A percentile compares a stretch with the other conserved stretches of the same genome.
Evolutionary conservation across 1,140 invertebrate genomes (phyloP).

Genomic region (Halesus radiatus): DNA sequence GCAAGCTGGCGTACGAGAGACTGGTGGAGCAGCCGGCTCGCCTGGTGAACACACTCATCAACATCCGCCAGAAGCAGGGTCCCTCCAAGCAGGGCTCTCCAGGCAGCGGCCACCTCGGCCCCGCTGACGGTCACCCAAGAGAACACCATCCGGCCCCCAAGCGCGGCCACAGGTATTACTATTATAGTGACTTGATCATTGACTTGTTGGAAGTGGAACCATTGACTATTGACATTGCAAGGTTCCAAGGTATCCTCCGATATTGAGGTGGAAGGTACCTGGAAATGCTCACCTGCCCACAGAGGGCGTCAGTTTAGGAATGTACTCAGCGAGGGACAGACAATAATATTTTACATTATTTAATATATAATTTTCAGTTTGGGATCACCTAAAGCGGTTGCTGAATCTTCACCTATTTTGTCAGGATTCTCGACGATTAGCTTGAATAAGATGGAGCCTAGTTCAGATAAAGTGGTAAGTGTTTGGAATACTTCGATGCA

Average conservation of each 20-base stretch:
- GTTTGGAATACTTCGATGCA: neutral
- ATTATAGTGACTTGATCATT: too few species aligned
- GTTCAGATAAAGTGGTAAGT: slow-evolving; percentile 2
- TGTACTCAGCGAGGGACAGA: too few species aligned
- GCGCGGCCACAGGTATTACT: too few species aligned
- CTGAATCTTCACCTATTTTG: neutral
- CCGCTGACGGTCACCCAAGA: neutral
- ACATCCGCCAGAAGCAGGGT: slow-evolving; percentile 41
- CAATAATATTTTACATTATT: too few species aligned
- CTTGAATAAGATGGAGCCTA: neutral
- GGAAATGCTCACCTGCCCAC: too few species aligned
- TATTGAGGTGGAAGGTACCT: too few species aligned
- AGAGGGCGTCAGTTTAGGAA: too few species aligned
- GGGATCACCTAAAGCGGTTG: neutral
- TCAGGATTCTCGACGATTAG: neutral
- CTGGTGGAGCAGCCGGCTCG: slow-evolving; percentile 80
- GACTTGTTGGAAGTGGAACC: too few species aligned
- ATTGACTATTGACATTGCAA: too few species aligned
- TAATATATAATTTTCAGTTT: too few species aligned
- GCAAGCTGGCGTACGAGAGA: slow-evolving; percentile 92
- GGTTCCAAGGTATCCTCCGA: too few species aligned
- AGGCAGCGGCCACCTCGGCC: neutral
- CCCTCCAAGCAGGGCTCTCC: too few species aligned
- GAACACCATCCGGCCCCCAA: neutral
- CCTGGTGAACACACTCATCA: slow-evolving; percentile 33